Base-by-base conservation (phyloP, 2,797 vertebrate genomes). In the Sardinella longiceps region DNA sequence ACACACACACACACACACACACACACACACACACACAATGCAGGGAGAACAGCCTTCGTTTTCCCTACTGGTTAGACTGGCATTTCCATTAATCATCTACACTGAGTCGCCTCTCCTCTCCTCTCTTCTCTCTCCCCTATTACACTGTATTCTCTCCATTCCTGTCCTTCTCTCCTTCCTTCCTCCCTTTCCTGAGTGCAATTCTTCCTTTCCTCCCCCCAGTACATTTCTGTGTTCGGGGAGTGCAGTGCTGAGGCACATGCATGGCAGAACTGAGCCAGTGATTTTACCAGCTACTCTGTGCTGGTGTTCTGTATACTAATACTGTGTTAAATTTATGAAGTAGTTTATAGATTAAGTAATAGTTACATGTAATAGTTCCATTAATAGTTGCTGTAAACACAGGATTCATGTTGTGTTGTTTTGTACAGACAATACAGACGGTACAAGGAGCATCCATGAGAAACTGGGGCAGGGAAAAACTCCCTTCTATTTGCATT, bases 11-110 rank as follows among this genome's bases (percentile, higher is more conserved):
- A 25, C 58, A 60, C 58, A 60, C 58, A 60, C 4, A n/a, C 23
- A n/a, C 25, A 28, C n/a, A 66, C 25, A 30, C 25, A 28, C 60
- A 14, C 63, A 30, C 28, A 12, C 63, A 33, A 33, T 18, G 30
- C 63, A 33, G 30, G 1, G 30, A 37, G 30, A 74, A 18, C 5
- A 74, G 66, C 30, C 15, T 74, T 14, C 14, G 5, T 15, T 74
- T 37, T 74, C 66, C 37, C 82, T 25, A 48, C 30, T 37, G 58
- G 63, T 48, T 25, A 53, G 58, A 77, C 77, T 70, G 58, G 33
- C 66, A 39, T 12, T 74, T 74, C 66, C 66, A 74, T 74, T 74
- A 74, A 74, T 74, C 66, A 74, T 74, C 33, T 37, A 5, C 30
- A 74, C 18, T 74, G 9, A 9, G 58, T 63, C n/a, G 0, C 30